phyloP scores from a whole-genome alignment of 2,113 vertebrate genomes.

The Tyto alba region DNA sequence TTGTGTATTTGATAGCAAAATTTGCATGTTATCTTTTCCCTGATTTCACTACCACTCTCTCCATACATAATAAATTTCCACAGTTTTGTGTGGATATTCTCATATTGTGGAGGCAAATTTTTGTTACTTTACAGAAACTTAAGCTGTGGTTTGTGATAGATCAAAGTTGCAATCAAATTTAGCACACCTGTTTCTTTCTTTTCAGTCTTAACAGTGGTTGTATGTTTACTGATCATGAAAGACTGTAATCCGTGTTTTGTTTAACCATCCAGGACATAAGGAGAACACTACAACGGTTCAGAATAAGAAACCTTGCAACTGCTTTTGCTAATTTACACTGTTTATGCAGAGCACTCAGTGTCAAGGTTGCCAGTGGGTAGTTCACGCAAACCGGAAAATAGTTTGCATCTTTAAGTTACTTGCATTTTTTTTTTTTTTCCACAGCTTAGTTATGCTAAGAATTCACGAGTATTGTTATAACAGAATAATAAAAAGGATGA shows the following conservation, averaged over 20 bases:
- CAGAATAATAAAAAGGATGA: not conserved
- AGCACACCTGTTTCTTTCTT: not conserved
- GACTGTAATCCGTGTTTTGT: not conserved
- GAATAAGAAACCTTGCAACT: constrained; percentile 4
- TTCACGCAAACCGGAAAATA: not conserved
- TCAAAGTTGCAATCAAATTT: not conserved
- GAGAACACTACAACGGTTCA: not conserved
- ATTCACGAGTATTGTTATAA: not conserved
- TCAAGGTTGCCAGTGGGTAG: not conserved
- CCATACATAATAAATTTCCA: not conserved
- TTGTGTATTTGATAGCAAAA: not conserved
- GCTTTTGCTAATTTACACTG: not conserved
- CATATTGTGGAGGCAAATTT: not conserved
- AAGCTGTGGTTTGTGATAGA: not conserved
- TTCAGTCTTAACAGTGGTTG: not conserved
- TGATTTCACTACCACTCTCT: not conserved
- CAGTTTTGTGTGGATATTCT: not conserved
- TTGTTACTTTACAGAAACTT: not conserved
- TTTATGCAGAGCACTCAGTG: not conserved
- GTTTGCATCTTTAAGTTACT: not conserved
- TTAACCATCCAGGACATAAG: not conserved
- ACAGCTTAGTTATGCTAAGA: not conserved
- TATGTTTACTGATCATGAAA: not conserved
- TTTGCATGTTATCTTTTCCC: not conserved
- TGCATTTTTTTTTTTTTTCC: not conserved